phyloP scores from a whole-genome alignment of 2,888 invertebrate genomes.

The Campopleginae sp. region DNA sequence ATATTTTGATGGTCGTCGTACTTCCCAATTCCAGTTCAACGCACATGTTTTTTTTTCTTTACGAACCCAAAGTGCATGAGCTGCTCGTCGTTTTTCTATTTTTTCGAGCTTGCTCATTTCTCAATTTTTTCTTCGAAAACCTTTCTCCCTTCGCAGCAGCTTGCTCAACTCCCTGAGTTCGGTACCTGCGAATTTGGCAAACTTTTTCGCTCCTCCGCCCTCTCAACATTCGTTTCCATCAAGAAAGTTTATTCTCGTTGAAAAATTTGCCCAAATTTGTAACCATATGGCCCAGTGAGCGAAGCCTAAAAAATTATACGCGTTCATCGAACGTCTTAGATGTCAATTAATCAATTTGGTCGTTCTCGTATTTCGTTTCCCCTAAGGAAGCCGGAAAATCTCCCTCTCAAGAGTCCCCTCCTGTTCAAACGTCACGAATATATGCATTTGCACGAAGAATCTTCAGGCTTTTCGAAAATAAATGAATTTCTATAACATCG shows the following conservation, averaged over 20 bases:
- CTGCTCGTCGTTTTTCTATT: background rate
- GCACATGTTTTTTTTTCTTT: background rate
- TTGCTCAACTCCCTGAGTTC: background rate
- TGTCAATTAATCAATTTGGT: constrained; percentile 18
- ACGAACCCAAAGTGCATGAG: background rate
- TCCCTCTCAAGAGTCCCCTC: background rate
- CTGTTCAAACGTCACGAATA: background rate
- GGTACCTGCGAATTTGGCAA: too few species aligned
- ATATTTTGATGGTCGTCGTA: background rate
- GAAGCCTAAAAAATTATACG: constrained; percentile 1
- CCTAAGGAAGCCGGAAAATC: constrained; percentile 14
- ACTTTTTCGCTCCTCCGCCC: background rate
- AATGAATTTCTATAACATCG: background rate
- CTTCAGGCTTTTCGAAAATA: background rate
- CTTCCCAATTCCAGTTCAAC: background rate
- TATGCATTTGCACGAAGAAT: background rate
- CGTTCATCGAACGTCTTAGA: background rate
- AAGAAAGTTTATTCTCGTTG: background rate
- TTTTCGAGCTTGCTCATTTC: too few species aligned
- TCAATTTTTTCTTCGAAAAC: background rate
- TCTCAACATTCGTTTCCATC: background rate
- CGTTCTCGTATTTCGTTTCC: constrained; percentile 11
- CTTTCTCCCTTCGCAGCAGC: background rate
- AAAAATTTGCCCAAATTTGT: background rate
- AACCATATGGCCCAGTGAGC: background rate